phyloP scores from a whole-genome alignment of 2,888 invertebrate genomes.

The Hermaeophaga mercurialis region DNA sequence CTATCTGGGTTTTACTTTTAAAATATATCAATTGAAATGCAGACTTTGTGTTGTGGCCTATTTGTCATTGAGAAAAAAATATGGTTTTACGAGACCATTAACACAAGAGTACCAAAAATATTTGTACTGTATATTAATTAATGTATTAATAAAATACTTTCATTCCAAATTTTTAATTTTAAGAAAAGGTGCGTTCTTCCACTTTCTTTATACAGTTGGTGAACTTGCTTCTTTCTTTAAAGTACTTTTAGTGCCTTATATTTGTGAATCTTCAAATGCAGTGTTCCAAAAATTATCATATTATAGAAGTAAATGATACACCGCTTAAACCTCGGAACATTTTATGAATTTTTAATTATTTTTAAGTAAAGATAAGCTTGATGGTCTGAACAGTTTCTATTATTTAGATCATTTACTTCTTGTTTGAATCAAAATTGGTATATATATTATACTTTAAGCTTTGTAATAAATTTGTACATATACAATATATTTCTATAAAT shows the following conservation, averaged over 20 bases:
- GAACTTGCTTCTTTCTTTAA: constrained; percentile 1
- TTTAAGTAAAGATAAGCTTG: too few relatives aligned
- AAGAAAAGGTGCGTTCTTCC: neutral
- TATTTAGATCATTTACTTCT: constrained; percentile 1
- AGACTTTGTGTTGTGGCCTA: too few relatives aligned
- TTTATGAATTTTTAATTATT: too few relatives aligned
- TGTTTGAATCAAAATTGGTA: neutral
- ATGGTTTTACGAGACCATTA: too few relatives aligned
- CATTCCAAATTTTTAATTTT: constrained; percentile 8
- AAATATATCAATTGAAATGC: too few relatives aligned
- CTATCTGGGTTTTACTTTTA: too few relatives aligned
- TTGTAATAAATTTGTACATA: constrained; percentile 21
- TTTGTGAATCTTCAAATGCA: constrained; percentile 6
- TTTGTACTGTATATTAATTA: too few relatives aligned
- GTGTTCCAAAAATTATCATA: neutral
- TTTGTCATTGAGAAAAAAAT: neutral
- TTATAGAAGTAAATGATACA: neutral
- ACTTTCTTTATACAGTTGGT: neutral
- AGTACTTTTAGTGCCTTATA: constrained; percentile 10
- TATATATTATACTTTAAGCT: constrained; percentile 6
- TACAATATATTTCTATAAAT: constrained; percentile 20
- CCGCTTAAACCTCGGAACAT: too few relatives aligned
- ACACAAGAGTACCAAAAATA: too few relatives aligned
- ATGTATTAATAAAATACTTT: neutral
- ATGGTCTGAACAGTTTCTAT: too few relatives aligned